Conservation (phyloP, 92 coral and sea anemone species). For the Metridium senile region DNA sequence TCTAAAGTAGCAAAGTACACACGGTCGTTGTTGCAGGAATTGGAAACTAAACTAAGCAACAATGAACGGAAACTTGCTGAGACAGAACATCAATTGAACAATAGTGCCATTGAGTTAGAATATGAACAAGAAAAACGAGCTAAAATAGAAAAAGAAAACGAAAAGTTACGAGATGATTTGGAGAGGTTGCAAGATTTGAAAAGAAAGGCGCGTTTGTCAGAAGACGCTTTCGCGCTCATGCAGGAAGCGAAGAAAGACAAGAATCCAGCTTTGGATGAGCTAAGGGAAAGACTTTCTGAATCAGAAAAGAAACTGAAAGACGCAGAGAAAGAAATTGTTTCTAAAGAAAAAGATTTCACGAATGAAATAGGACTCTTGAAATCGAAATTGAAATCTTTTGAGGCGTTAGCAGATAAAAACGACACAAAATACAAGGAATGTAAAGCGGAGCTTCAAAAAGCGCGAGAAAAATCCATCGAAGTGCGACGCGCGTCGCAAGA, state of each 20-base stretch:
- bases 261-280: constrained; percentile 30
- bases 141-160: constrained; percentile 76
- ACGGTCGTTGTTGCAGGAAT: constrained; percentile 84
- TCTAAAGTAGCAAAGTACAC: constrained; percentile 98
- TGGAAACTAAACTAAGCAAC: constrained; percentile 82
- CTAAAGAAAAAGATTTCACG: constrained; percentile 29
- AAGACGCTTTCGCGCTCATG: constrained; percentile 68
- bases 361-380: constrained; percentile 52
- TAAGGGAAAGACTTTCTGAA: constrained; percentile 47
- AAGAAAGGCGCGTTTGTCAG: constrained; percentile 67
- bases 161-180: constrained; percentile 51
- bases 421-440: constrained; percentile 43
- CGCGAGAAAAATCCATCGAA: constrained; percentile 43
- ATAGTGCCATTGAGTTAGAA: constrained; percentile 70
- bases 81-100: constrained; percentile 75
- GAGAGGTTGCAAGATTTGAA: constrained; percentile 51
- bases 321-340: constrained; percentile 22
- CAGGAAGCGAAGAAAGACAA: constrained; percentile 71
- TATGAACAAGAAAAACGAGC: constrained; percentile 72
- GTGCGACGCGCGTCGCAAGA: constrained; percentile 33
- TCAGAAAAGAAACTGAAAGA: constrained; percentile 46
- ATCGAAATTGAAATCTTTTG: constrained; percentile 43
- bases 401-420: constrained; percentile 36
- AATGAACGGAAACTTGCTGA: constrained; percentile 83
- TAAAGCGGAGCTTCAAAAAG: constrained; percentile 59